Percentiles rank a stretch among this genome's conserved stretches.
phyloP scores from a whole-genome alignment of 2,113 vertebrate genomes.

The Cyrtonyx montezumae region DNA sequence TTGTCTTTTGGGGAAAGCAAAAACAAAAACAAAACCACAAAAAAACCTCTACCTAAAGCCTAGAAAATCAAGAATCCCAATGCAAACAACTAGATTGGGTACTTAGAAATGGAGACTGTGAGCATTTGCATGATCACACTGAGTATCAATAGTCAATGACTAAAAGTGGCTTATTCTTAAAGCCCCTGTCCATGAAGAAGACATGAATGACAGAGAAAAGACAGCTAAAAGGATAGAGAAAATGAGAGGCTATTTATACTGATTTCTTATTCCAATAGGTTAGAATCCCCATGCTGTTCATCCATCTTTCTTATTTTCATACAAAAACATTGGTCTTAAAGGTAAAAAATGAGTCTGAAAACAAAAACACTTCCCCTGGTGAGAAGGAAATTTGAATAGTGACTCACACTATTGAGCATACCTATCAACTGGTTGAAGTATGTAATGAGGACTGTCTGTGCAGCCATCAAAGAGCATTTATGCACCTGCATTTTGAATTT shows the following conservation, averaged over 20 bases:
- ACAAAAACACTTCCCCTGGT: not conserved
- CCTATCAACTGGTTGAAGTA: constrained; percentile 22
- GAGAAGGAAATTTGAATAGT: constrained; percentile 1
- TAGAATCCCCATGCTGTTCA: not conserved
- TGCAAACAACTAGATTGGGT: fast-evolving
- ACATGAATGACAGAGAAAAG: not conserved
- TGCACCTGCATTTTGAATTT: constrained; percentile 29
- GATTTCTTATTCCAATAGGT: not conserved
- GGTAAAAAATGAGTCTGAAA: not conserved
- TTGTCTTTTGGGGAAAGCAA: not conserved
- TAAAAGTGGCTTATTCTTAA: not conserved
- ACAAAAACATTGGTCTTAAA: not conserved
- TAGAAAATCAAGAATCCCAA: not conserved
- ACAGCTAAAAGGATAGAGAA: not conserved
- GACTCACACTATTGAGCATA: not conserved
- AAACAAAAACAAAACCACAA: not conserved
- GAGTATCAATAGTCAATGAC: not conserved
- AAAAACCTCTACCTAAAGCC: not conserved
- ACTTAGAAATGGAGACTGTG: not conserved
- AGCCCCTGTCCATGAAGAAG: not conserved
- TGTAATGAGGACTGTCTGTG: not conserved
- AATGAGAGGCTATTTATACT: not conserved
- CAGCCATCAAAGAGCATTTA: constrained; percentile 27
- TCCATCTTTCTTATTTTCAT: not conserved
- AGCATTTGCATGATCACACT: not conserved